Conservation (phyloP, 2,888 invertebrate genomes). For the Nymphalis c-album region DNA sequence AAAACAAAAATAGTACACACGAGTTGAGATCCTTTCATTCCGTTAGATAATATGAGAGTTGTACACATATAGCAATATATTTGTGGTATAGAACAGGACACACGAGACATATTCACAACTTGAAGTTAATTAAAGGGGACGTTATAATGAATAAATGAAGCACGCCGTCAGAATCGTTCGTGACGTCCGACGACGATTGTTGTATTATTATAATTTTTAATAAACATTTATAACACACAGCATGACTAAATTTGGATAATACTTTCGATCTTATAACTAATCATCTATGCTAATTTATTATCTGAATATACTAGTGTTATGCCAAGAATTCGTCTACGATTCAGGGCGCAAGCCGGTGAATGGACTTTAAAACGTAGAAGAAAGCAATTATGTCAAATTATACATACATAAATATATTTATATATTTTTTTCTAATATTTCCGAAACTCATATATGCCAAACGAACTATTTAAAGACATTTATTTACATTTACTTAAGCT, state of each 20-base stretch:
- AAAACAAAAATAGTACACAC: conserved; percentile 46
- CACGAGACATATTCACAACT: conserved; percentile 41
- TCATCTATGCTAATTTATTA: conserved; percentile 76
- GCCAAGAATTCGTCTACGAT: conserved; percentile 63
- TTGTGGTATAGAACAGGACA: conserved; percentile 44
- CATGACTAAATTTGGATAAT: conserved; percentile 79
- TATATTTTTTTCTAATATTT: conserved; percentile 38
- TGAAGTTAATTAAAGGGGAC: conserved; percentile 43
- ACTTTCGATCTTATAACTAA: conserved; percentile 76
- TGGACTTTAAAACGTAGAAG: conserved; percentile 52
- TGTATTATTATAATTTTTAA: conserved; percentile 61
- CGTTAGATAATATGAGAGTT: conserved; percentile 43
- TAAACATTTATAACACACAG: conserved; percentile 74
- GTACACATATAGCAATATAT: conserved; percentile 45
- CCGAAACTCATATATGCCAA: conserved; percentile 56
- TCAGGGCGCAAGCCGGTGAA: conserved; percentile 63
- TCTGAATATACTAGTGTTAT: conserved; percentile 69
- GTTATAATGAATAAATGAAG: conserved; percentile 40
- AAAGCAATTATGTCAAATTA: conserved; percentile 49
- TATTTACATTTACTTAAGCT: conserved; percentile 75
- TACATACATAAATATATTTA: conserved; percentile 25
- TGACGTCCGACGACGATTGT: conserved; percentile 42
- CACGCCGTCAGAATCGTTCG: conserved; percentile 51
- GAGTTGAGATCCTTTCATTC: conserved; percentile 65
- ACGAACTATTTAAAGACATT: conserved; percentile 51